Conservation (phyloP, 2,113 vertebrate species). For the Mastomys natalensis region DNA sequence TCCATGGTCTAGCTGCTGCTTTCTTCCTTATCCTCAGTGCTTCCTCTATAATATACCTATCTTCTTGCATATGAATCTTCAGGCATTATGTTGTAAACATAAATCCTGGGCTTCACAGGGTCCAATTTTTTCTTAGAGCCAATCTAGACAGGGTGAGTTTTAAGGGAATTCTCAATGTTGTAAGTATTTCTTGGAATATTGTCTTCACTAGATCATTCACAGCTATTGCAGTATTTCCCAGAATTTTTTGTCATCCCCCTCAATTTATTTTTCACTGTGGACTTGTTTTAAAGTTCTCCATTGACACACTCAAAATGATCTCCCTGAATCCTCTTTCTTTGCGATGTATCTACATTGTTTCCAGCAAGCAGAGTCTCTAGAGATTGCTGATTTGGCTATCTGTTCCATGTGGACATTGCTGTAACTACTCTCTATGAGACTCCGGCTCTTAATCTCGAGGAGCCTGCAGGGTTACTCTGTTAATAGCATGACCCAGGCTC, state of each 20-base stretch:
- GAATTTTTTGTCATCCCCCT: neutral
- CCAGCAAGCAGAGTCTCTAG: too few relatives aligned
- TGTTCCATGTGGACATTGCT: fast-evolving
- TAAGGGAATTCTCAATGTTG: neutral
- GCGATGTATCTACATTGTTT: neutral
- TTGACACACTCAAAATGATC: neutral
- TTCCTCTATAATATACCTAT: fast-evolving
- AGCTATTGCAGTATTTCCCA: neutral
- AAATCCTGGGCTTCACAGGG: neutral
- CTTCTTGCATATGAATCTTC: neutral
- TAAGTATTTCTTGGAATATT: neutral
- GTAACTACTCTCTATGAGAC: fast-evolving
- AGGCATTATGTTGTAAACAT: fast-evolving
- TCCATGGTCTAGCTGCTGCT: fast-evolving
- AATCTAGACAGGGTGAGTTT: neutral
- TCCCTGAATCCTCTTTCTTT: neutral
- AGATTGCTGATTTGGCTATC: neutral
- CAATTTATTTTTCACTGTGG: neutral
- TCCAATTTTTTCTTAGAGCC: neutral
- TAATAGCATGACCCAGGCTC: fast-evolving
- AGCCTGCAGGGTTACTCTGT: neutral
- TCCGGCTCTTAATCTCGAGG: neutral
- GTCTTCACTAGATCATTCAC: neutral
- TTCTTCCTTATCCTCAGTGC: neutral
- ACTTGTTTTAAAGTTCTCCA: neutral